Evolutionary conservation across 1,140 invertebrate species (phyloP), one percentile per base, ranked within the genome.

Genomic region (Pemphigus obesinymphae): DNA sequence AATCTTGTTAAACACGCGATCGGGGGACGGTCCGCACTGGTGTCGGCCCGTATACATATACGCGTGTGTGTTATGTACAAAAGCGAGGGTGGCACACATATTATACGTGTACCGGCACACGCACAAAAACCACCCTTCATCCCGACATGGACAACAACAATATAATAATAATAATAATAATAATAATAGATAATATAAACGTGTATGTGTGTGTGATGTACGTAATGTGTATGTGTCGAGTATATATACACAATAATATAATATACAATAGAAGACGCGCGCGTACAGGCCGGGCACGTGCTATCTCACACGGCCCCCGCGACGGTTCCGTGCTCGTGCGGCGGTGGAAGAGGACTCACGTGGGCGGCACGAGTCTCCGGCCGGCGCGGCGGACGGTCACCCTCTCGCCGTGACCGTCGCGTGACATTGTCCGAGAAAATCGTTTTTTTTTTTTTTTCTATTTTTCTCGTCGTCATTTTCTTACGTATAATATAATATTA

Each of bases 351-450:
- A 29, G 26, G 76, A 15, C 55, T 80, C 76, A 80, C 76, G 76
- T 80, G 76, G 76, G 76, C 76, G 76, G 76, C 76, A 80, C 76
- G 76, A 80, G 76, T 80, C 53, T 26, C 53, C 75, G 55, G 34
- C 13, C 66, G 29, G 70, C 11, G 17, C 48, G 43, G 70, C 68
- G 63, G 11, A 23, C 66, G 10, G 43, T 72, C 68, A 45, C 68
- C 43, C 40, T 48, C 40, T 72, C 40, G 40, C 10, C 37, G 40
- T 68, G n/a, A n/a, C n/a, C 34, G 17, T 72, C 8, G 70, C 43
- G 68, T n/a, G 66, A 68, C 66, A n/a, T 50, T n/a, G 26, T 50
- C 73, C 48, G 34, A n/a, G 29, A 53, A n/a, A 20, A 53, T 13
- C 31, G 68, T 20, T n/a, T 70, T 45, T 7, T 5, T 13, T 17